Evolutionary conservation across 2,113 vertebrate species (phyloP).

Genomic region (Colinus virginianus): DNA sequence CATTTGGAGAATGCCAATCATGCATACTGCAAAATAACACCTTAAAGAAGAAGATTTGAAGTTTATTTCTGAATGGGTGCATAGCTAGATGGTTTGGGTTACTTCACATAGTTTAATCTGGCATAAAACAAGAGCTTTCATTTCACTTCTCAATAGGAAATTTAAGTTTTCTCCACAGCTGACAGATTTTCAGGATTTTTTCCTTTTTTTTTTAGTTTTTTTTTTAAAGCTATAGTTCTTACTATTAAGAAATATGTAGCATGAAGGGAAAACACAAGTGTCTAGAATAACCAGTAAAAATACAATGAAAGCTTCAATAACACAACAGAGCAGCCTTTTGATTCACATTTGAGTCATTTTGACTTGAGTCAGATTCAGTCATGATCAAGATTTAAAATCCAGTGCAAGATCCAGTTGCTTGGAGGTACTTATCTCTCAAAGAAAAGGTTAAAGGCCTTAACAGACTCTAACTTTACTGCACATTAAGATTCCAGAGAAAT

Average conservation of each 20-base stretch:
- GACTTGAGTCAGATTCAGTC: neutral
- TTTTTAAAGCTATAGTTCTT: neutral
- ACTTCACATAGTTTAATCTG: neutral
- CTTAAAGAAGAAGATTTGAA: neutral
- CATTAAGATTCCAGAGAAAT: neutral
- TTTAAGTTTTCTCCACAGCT: neutral
- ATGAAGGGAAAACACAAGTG: neutral
- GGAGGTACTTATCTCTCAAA: neutral
- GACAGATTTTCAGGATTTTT: neutral
- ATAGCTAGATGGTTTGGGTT: neutral
- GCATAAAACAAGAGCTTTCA: neutral
- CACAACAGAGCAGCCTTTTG: neutral
- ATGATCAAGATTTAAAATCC: slow-evolving; percentile 5
- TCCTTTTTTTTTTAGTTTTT: neutral
- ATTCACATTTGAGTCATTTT: neutral
- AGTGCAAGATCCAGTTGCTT: neutral
- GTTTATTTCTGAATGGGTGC: neutral
- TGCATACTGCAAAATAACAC: neutral
- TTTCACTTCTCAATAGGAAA: neutral
- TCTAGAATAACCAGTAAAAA: neutral
- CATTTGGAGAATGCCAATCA: accelerated
- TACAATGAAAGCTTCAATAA: neutral
- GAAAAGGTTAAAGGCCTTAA: neutral
- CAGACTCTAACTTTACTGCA: neutral
- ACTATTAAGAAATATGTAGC: neutral